Evolutionary conservation across 1,140 invertebrate species (phyloP).

Genomic region (Zelostemma sp.): DNA sequence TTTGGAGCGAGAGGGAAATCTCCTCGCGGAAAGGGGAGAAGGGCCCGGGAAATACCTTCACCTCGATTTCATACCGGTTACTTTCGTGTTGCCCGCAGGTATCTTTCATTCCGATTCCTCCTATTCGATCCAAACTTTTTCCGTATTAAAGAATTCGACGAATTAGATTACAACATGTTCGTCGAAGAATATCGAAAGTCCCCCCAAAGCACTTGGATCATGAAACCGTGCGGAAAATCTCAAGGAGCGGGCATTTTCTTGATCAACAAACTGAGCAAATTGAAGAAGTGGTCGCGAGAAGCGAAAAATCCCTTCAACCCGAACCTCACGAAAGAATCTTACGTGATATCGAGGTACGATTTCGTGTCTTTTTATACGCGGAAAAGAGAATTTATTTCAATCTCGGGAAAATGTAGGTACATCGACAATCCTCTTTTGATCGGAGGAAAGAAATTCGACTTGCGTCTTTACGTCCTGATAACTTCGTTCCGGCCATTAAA

Average conservation of each 20-base stretch:
- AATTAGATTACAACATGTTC: slow-evolving; percentile 94
- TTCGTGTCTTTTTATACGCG: too few species aligned
- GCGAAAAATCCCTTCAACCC: slow-evolving; percentile 87
- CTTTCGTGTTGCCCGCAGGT: slow-evolving; percentile 91
- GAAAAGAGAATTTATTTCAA: too few species aligned
- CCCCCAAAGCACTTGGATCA: slow-evolving; percentile 95
- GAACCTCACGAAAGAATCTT: slow-evolving; percentile 2
- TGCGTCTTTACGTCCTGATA: slow-evolving; percentile 86
- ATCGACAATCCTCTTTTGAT: slow-evolving; percentile 88
- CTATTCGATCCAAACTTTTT: too few species aligned
- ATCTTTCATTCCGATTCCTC: slow-evolving; percentile 13
- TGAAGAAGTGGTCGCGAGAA: slow-evolving; percentile 89
- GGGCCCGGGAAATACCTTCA: slow-evolving; percentile 83
- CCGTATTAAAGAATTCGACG: too few species aligned
- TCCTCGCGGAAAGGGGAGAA: slow-evolving; percentile 84
- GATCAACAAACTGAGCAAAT: slow-evolving; percentile 89
- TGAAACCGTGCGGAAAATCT: slow-evolving; percentile 95
- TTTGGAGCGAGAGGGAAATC: slow-evolving; percentile 89
- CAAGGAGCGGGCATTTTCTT: slow-evolving; percentile 90
- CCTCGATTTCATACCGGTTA: slow-evolving; percentile 92
- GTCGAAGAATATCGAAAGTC: slow-evolving; percentile 94
- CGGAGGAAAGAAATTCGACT: slow-evolving; percentile 91
- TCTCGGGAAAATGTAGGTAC: slow-evolving; percentile 70
- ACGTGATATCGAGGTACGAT: slow-evolving; percentile 1
- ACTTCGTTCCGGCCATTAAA: slow-evolving; percentile 88